phyloP scores from a whole-genome alignment of 2,888 invertebrate genomes.

The Tetramorium bicarinatum region DNA sequence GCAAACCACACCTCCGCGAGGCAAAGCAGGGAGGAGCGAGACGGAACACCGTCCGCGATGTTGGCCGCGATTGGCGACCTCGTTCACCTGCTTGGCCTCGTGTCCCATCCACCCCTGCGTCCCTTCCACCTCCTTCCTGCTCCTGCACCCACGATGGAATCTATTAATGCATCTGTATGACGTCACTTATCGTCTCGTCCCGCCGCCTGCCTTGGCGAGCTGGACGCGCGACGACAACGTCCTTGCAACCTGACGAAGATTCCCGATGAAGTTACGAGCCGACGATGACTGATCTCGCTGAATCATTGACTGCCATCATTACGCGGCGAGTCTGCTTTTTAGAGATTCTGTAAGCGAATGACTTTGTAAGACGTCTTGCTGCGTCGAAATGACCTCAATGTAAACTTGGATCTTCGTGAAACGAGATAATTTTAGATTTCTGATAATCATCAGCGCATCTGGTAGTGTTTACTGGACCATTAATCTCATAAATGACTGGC shows the following conservation, averaged over 20 bases:
- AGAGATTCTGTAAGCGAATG: background rate
- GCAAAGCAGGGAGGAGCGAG: slow-evolving; percentile 83
- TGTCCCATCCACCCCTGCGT: slow-evolving; percentile 67
- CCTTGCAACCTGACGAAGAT: slow-evolving; percentile 42
- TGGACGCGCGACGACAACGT: slow-evolving; percentile 34
- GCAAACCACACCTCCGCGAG: slow-evolving; percentile 83
- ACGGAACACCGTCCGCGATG: slow-evolving; percentile 78
- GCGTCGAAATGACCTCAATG: background rate
- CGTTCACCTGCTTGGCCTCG: slow-evolving; percentile 80
- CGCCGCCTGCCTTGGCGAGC: slow-evolving; percentile 37
- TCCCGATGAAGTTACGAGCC: slow-evolving; percentile 26
- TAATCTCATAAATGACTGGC: background rate
- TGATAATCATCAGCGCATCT: background rate
- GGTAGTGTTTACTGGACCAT: background rate
- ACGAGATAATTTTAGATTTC: background rate
- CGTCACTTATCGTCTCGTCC: slow-evolving; percentile 80
- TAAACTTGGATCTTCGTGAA: background rate
- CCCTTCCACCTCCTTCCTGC: slow-evolving; percentile 40
- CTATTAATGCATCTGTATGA: slow-evolving; percentile 84
- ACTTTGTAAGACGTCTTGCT: background rate
- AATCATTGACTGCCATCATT: slow-evolving; percentile 47
- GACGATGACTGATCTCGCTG: slow-evolving; percentile 41
- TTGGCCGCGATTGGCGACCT: slow-evolving; percentile 83
- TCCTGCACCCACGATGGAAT: slow-evolving; percentile 63
- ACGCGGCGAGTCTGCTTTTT: slow-evolving; percentile 28